Conservation (phyloP, 2,797 vertebrate genomes). For the Orestias chungarensis region DNA sequence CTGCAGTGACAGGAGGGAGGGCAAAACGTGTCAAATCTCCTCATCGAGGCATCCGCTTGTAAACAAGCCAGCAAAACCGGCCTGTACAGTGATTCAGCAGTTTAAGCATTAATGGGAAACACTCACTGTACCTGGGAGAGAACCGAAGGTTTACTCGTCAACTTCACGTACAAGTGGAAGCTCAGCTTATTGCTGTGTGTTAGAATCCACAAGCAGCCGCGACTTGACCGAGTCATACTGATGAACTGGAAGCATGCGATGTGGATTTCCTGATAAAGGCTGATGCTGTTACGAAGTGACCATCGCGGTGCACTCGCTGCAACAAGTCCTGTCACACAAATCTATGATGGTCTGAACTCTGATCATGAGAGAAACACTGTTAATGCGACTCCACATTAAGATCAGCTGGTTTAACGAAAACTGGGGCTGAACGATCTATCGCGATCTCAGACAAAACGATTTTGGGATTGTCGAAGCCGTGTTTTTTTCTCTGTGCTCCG, state of each 20-base stretch:
- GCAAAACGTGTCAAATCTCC: neutral
- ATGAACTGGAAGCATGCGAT: neutral
- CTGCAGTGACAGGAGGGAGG: neutral
- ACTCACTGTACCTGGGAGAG: neutral
- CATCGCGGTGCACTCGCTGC: constrained; percentile 4
- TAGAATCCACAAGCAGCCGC: neutral
- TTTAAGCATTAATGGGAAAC: neutral
- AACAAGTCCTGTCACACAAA: neutral
- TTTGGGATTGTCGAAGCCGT: no score
- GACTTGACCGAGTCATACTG: neutral
- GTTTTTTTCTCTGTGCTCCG: no score
- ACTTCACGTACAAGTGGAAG: neutral
- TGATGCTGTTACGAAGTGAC: constrained; percentile 7
- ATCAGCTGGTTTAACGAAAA: no score
- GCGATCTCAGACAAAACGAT: no score
- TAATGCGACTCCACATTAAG: constrained; percentile 28
- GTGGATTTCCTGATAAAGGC: neutral
- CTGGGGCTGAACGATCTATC: no score
- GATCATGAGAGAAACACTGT: constrained; percentile 60
- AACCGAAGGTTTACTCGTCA: neutral
- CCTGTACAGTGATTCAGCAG: neutral
- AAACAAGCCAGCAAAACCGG: constrained; percentile 6
- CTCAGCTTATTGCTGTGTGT: neutral
- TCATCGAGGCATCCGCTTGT: neutral
- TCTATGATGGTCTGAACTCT: no score